Base-by-base conservation (phyloP, 2,888 invertebrate genomes). In the Pinctada fucata region DNA sequence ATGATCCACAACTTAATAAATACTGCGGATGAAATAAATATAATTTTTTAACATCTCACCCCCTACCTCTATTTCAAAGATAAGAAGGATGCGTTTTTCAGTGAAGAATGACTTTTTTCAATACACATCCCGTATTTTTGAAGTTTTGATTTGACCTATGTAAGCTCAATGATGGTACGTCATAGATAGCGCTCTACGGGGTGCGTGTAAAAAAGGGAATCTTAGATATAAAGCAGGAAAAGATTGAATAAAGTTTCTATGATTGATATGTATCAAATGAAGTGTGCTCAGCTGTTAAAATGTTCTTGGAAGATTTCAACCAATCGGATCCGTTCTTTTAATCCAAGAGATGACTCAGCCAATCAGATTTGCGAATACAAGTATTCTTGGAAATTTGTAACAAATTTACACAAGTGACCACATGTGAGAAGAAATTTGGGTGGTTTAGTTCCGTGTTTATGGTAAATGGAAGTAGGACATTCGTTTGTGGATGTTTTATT, bases 121-220 rank as follows among this genome's bases (percentile, higher is more conserved):
- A 64, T 76, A 76, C 76, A 74, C 79, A 76, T 72, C 79, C 72
- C 69, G 48, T 66, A 79, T 67, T 79, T 31, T 70, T 69, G 66
- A 79, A 72, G 76, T 64, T 65, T 72, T 65, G 47, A 45, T 68
- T 58, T 66, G 74, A 74, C 74, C 74, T 63, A 50, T 10, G 67
- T 66, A 16, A 51, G 66, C 66, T 74, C 74, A 66, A 50, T 49
- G 50, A 48, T 49, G 49, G 48, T 16, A 50, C 63, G 50, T 49
- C 49, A 66, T 63, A 63, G 74, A 74, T 74, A 74, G 31, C 16
- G 45, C 76, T 31, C 50, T 69, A 64, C 66, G 51, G 70, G 79
- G 76, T 67, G 64, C 50, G 31, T 73, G 70, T 70, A 74, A 79
- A 79, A 79, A 79, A 76, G 76, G 70, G 74, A 79, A 77, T 77